phyloP scores from a whole-genome alignment of 2,888 invertebrate species.

The Diarsia brunnea region DNA sequence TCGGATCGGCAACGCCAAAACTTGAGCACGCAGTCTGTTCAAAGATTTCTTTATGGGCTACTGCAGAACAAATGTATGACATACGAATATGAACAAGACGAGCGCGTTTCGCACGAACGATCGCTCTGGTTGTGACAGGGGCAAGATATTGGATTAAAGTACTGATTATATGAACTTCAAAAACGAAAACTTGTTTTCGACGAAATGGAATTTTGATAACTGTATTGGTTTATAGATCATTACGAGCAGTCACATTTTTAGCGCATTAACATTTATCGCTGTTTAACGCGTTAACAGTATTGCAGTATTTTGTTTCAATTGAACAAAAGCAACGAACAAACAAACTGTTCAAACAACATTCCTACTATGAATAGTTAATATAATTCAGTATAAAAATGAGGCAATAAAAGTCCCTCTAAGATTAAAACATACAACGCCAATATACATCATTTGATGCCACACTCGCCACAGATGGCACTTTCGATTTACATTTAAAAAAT shows the following conservation, averaged over 20 bases:
- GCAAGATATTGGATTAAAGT: not conserved
- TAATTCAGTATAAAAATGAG: constrained; percentile 13
- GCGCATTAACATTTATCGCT: not conserved
- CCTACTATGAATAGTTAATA: not conserved
- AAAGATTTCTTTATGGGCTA: too few relatives aligned
- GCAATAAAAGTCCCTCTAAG: constrained; percentile 15
- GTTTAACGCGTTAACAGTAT: not conserved
- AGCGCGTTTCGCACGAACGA: not conserved
- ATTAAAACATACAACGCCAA: constrained; percentile 27
- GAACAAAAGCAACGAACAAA: not conserved
- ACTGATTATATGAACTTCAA: not conserved
- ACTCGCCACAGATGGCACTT: constrained; percentile 35
- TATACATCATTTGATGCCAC: constrained; percentile 37
- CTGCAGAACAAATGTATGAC: not conserved
- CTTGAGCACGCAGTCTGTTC: too few relatives aligned
- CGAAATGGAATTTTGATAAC: too few relatives aligned
- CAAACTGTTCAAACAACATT: not conserved
- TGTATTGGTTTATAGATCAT: not conserved
- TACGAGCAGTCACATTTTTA: not conserved
- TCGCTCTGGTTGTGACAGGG: not conserved
- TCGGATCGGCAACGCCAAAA: too few relatives aligned
- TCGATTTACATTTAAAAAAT: constrained; percentile 54
- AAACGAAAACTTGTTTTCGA: not conserved
- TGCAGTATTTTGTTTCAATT: too few relatives aligned
- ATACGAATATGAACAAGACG: not conserved